Percentiles rank a stretch among this genome's conserved stretches.
phyloP scores from a whole-genome alignment of 2,113 vertebrate species.

The Varanus komodoensis region DNA sequence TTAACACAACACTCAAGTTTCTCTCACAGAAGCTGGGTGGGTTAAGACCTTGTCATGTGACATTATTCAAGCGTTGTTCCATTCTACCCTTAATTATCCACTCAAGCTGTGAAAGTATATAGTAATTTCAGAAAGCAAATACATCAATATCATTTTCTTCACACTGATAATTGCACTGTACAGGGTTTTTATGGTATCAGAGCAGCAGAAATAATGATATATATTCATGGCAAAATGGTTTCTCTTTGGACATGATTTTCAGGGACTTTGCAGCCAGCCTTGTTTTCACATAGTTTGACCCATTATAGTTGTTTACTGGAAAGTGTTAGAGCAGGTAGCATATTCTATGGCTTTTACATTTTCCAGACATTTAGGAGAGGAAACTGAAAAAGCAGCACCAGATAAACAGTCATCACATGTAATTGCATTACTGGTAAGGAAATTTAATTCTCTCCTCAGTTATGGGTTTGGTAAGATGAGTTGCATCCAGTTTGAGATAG shows the following conservation, averaged over 20 bases:
- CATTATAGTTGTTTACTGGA: conserved; percentile 60
- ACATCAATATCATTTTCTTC: conserved; percentile 38
- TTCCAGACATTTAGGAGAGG: conserved; percentile 66
- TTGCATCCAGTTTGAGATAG: conserved; percentile 67
- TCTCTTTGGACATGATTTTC: conserved; percentile 33
- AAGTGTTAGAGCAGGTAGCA: conserved; percentile 56
- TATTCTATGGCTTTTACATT: conserved; percentile 73
- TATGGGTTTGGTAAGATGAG: conserved; percentile 66
- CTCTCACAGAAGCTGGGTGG: neutral
- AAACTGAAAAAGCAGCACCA: conserved; percentile 64
- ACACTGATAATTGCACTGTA: conserved; percentile 44
- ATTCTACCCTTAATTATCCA: conserved; percentile 53
- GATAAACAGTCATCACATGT: conserved; percentile 60
- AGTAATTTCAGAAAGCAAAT: conserved; percentile 39
- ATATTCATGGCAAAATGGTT: conserved; percentile 39
- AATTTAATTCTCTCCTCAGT: conserved; percentile 70
- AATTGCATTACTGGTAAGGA: conserved; percentile 67
- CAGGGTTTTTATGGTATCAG: conserved; percentile 42
- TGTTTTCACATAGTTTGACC: conserved; percentile 64
- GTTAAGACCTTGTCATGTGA: conserved; percentile 38
- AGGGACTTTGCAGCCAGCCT: conserved; percentile 47
- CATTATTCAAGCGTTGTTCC: conserved; percentile 41
- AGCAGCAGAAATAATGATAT: conserved; percentile 35
- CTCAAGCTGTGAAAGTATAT: conserved; percentile 31
- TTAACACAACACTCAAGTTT: neutral